Base-by-base conservation (phyloP, 2,888 invertebrate genomes). In the Teinopalpus imperialis region DNA sequence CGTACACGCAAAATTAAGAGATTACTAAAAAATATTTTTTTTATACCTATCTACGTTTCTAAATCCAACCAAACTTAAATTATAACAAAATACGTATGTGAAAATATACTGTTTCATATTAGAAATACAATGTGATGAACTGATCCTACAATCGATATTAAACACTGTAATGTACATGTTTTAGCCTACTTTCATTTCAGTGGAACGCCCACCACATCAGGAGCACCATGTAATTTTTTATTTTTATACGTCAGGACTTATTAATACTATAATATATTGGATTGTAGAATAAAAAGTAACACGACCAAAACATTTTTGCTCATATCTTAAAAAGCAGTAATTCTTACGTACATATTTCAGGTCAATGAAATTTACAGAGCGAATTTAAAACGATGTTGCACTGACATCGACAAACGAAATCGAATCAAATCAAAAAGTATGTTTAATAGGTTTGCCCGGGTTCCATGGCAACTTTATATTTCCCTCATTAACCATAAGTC, bases 21-120 rank as follows among this genome's bases (percentile, higher is more conserved):
- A 24, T 21, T 2, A 41, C 29, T 36, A 36, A 36, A 32, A 47
- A 52, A 47, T 39, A 48, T 53, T 44, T 43, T 9, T 4, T 43
- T 9, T 4, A 37, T 48, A 48, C 39, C 36, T 26, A 36, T 9
- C 3, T 26, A 26, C 8, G 7, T 29, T 12, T 29, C 6, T 12
- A 29, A 12, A 2, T 7, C 29, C 35, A 24, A 24, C 3, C 13
- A n/a, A 34, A 31, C 23, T 21, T 23, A 35, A 20, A n/a, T 6
- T 37, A 16, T n/a, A 37, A n/a, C n/a, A 24, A 43, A 16, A 31
- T 36, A 34, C 16, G 6, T 36, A 30, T 37, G 27, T 21, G 18
- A 35, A 31, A 16, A 32, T 16, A 8, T 24, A 7, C 10, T 3
- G 18, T 18, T 1, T 30, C 18, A 24, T 29, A n/a, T 21, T 43